phyloP scores from a whole-genome alignment of 2,797 vertebrate genomes.

The Denticeps clupeoides region DNA sequence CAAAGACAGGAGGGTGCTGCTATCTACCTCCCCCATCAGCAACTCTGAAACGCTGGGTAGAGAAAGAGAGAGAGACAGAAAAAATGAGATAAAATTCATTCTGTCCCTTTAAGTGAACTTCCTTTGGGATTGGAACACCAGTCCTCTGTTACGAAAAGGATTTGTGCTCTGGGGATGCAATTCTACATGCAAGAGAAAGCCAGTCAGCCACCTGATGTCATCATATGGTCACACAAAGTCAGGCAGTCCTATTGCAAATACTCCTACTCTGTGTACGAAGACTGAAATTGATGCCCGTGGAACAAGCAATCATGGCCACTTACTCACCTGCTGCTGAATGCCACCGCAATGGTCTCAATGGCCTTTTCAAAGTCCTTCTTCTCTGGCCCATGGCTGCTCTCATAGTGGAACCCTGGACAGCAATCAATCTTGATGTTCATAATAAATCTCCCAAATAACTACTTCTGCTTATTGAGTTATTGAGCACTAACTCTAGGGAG shows the following conservation, averaged over 20 bases:
- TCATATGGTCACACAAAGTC: no score
- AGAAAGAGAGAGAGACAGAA: not conserved
- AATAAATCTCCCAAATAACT: constrained; percentile 7
- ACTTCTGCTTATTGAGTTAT: constrained; percentile 6
- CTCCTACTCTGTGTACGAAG: not conserved
- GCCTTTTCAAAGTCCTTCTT: constrained; percentile 93
- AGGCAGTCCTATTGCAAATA: not conserved
- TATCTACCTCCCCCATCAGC: constrained; percentile 95
- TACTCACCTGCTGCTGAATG: constrained; percentile 93
- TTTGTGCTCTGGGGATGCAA: no score
- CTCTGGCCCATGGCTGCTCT: constrained; percentile 69
- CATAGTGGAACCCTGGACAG: constrained; percentile 79
- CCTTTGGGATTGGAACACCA: no score
- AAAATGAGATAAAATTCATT: no score
- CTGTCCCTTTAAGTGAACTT: no score
- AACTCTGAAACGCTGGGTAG: constrained; percentile 78
- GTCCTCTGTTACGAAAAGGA: no score
- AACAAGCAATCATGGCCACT: not conserved
- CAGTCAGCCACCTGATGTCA: no score
- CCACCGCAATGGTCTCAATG: constrained; percentile 84
- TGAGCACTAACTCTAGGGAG: no score
- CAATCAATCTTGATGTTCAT: not conserved
- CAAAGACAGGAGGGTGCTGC: constrained; percentile 83
- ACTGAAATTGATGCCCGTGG: not conserved
- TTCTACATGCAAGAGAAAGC: no score